phyloP scores from a whole-genome alignment of 1,140 invertebrate species.

The Drosophila nebulosa region DNA sequence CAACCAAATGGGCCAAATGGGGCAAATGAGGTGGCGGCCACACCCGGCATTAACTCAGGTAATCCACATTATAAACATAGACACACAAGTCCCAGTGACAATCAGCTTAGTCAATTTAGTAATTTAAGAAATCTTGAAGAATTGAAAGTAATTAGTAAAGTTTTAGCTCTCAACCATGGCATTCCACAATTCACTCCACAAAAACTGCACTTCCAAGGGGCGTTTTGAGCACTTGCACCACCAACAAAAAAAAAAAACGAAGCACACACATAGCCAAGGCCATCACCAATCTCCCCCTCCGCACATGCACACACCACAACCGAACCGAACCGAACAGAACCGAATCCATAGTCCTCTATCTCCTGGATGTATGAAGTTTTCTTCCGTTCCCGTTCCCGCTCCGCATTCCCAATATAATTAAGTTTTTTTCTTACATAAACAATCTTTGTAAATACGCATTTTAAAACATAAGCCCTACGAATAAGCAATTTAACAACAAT shows the following conservation, averaged over 20 bases:
- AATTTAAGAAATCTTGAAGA: constrained; percentile 84
- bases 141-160: constrained; percentile 90
- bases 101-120: constrained; percentile 83
- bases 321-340: constrained; percentile 32
- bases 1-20: constrained; percentile 28
- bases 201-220: constrained; percentile 71
- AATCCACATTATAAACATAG: constrained; percentile 60
- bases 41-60: constrained; percentile 58
- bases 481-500: constrained; percentile 39
- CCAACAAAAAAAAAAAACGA: constrained; percentile 10
- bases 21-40: constrained; percentile 57
- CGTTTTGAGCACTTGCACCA: constrained; percentile 69
- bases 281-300: constrained; percentile 34
- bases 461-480: constrained; percentile 52
- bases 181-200: constrained; percentile 76
- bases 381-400: constrained; percentile 14
- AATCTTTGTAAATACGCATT: constrained; percentile 73
- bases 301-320: constrained; percentile 20
- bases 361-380: constrained; percentile 5
- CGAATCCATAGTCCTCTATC: constrained; percentile 26
- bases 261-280: constrained; percentile 30
- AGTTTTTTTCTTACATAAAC: constrained; percentile 64
- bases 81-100: constrained; percentile 81
- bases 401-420: constrained; percentile 32
- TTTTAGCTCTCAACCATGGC: constrained; percentile 88